phyloP scores from a whole-genome alignment of 2,797 vertebrate species.

The Mormyrus hasselquistii region DNA sequence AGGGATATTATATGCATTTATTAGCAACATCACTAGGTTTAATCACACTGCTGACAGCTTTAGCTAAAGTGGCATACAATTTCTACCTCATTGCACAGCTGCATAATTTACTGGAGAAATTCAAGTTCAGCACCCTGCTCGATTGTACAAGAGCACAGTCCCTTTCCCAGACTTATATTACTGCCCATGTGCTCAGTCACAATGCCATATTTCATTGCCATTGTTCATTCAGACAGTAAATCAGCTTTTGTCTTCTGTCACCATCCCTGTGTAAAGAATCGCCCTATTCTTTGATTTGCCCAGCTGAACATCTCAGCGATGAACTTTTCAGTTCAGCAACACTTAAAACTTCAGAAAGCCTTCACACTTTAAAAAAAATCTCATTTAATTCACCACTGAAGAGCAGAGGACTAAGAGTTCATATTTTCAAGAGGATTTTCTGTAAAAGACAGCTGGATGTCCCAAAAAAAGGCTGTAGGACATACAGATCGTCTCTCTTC shows the following conservation, averaged over 20 bases:
- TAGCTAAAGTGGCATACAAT: neutral
- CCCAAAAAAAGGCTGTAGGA: neutral
- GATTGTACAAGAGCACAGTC: neutral
- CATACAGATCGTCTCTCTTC: neutral
- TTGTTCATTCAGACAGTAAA: neutral
- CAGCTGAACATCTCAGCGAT: neutral
- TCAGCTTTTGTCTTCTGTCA: neutral
- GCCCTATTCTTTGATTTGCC: neutral
- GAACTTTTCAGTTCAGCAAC: neutral
- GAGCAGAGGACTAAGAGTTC: neutral
- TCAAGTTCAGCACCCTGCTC: neutral
- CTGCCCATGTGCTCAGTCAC: neutral
- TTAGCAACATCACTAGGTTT: neutral
- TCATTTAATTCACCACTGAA: neutral
- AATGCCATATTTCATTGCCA: neutral
- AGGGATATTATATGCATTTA: neutral
- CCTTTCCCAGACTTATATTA: neutral
- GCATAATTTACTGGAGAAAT: neutral
- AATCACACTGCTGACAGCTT: neutral
- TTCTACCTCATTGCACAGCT: neutral
- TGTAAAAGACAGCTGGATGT: neutral
- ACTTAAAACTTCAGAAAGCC: neutral
- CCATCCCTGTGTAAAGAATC: neutral
- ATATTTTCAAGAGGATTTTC: neutral
- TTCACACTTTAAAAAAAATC: neutral